Conservation (phyloP, 2,888 invertebrate species). For the Tuta absoluta region DNA sequence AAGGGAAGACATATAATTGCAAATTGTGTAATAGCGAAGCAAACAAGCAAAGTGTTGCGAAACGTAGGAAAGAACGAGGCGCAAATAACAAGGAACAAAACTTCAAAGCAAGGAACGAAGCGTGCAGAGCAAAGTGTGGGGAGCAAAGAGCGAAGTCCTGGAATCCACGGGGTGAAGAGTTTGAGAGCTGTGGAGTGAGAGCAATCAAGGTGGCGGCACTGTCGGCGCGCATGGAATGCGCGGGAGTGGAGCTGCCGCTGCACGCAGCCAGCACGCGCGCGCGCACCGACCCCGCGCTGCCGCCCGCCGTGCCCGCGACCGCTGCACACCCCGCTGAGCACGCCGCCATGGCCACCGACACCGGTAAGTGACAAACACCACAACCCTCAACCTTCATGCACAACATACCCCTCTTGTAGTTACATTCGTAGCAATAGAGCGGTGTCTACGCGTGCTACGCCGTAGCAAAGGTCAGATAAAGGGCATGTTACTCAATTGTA, state of each 20-base stretch:
- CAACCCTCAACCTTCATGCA: not conserved
- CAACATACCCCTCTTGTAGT: not conserved
- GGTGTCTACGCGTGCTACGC: not conserved
- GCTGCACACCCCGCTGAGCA: conserved; percentile 78
- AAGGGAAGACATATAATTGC: conserved; percentile 4
- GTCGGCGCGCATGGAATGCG: conserved; percentile 75
- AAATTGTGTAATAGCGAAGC: not conserved
- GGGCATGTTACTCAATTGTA: not conserved
- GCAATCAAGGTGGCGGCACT: conserved; percentile 67
- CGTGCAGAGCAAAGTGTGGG: not conserved
- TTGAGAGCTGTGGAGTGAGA: not conserved
- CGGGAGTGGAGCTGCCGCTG: conserved; percentile 77
- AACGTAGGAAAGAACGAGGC: not conserved
- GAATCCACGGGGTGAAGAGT: not conserved
- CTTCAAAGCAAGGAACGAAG: not conserved
- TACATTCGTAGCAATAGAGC: not conserved
- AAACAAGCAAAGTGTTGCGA: not conserved
- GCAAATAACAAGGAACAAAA: not conserved
- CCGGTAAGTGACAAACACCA: conserved; percentile 59
- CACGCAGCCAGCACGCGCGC: conserved; percentile 66
- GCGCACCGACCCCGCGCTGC: conserved; percentile 74
- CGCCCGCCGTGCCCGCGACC: conserved; percentile 70
- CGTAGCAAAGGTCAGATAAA: not conserved
- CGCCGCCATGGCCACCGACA: conserved; percentile 79
- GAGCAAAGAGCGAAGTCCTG: not conserved